Evolutionary conservation across 2,113 vertebrate species (phyloP).

Genomic region (Cavia aperea): DNA sequence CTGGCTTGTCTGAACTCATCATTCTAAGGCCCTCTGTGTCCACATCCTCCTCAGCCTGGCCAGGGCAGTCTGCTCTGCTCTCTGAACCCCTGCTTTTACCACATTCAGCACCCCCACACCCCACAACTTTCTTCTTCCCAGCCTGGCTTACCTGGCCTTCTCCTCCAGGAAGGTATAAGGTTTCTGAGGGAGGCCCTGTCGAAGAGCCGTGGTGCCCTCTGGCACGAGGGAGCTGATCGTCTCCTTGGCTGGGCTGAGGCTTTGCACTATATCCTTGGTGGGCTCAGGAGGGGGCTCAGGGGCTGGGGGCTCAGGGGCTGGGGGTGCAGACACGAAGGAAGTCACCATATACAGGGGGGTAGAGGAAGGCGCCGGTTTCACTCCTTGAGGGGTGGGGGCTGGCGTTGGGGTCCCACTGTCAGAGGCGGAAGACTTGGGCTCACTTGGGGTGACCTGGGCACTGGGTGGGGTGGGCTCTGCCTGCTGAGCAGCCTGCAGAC

Average conservation of each 20-base stretch:
- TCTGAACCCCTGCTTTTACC: not conserved
- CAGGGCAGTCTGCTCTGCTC: not conserved
- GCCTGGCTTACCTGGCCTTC: conserved; percentile 87
- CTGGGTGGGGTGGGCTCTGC: conserved; percentile 38
- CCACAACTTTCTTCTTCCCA: not conserved
- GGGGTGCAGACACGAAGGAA: conserved; percentile 79
- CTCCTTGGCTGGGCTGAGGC: conserved; percentile 74
- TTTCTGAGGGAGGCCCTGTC: conserved; percentile 94
- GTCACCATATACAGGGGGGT: conserved; percentile 75
- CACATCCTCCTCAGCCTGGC: not conserved
- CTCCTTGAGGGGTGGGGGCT: conserved; percentile 37
- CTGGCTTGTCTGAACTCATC: not conserved
- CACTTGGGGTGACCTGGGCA: conserved; percentile 38
- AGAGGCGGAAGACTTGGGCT: conserved; percentile 59
- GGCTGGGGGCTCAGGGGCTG: conserved; percentile 49
- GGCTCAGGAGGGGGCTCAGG: conserved; percentile 50
- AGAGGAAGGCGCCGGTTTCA: conserved; percentile 56
- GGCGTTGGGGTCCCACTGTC: conserved; percentile 56
- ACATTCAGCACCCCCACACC: not conserved
- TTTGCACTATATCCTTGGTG: conserved; percentile 37
- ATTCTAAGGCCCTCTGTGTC: not conserved
- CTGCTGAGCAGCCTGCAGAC: conserved; percentile 53
- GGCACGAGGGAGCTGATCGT: conserved; percentile 71
- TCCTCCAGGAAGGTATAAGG: conserved; percentile 98
- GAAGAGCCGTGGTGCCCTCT: conserved; percentile 75